Evolutionary conservation across 2,888 invertebrate genomes (phyloP).

Genomic region (Caenorhabditis virilis): DNA sequence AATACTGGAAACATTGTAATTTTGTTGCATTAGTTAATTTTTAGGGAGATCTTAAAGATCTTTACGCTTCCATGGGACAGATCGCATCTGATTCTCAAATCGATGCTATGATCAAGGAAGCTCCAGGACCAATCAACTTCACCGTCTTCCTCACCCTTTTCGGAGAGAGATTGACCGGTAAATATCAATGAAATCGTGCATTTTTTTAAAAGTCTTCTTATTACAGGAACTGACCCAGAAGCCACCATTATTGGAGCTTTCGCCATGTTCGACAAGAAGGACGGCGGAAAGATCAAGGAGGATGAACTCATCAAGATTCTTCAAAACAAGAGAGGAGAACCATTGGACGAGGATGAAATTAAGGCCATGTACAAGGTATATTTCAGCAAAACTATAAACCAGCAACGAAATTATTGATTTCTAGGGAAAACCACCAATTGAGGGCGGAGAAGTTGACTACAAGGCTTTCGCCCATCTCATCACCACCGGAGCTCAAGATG

Average conservation of each 20-base stretch:
- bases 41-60: slow-evolving; percentile 71
- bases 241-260: slow-evolving; percentile 72
- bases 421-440: slow-evolving; percentile 70
- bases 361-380: slow-evolving; percentile 66
- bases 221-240: slow-evolving; percentile 72
- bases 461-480: slow-evolving; percentile 72
- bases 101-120: slow-evolving; percentile 68
- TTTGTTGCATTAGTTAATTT: slow-evolving; percentile 3
- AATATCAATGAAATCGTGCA: background rate
- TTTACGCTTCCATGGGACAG: slow-evolving; percentile 71
- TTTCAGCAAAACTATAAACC: background rate
- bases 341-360: slow-evolving; percentile 66
- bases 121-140: slow-evolving; percentile 69
- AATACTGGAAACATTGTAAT: background rate
- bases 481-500: slow-evolving; percentile 72
- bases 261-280: slow-evolving; percentile 72
- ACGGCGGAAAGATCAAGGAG: slow-evolving; percentile 70
- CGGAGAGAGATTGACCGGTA: slow-evolving; percentile 68
- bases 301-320: slow-evolving; percentile 69
- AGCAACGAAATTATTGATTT: background rate
- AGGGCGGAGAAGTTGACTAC: slow-evolving; percentile 72
- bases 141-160: slow-evolving; percentile 69
- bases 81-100: slow-evolving; percentile 66
- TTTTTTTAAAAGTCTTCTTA: background rate
- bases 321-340: slow-evolving; percentile 68